Percentiles rank a stretch among this genome's conserved stretches.
Evolutionary conservation across 2,888 invertebrate genomes (phyloP).

Genomic region (Lapara coniferarum): DNA sequence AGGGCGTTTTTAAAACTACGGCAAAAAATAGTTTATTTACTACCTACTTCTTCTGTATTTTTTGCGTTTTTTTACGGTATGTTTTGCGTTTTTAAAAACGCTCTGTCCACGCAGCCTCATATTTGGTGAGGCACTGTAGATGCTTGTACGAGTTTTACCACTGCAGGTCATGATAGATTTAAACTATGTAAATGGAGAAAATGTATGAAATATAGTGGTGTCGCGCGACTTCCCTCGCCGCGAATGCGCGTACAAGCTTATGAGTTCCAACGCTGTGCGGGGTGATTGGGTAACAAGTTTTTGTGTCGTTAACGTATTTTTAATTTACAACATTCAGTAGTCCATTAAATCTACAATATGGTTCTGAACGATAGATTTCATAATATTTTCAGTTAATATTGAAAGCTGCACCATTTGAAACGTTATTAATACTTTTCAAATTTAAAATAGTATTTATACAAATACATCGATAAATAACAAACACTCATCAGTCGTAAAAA

Average conservation of each 20-base stretch:
- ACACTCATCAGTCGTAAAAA: too few species aligned
- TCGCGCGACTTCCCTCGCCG: neutral
- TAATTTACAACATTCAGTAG: too few species aligned
- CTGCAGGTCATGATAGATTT: slow-evolving; percentile 9
- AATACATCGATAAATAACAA: too few species aligned
- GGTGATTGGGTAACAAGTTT: neutral
- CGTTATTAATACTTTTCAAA: too few species aligned
- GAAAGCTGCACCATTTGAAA: neutral
- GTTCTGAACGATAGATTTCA: neutral
- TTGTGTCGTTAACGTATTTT: too few species aligned
- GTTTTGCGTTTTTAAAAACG: neutral
- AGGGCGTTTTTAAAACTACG: neutral
- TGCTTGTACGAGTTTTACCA: slow-evolving; percentile 18
- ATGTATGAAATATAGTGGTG: neutral
- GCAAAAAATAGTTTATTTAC: neutral
- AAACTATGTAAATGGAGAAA: slow-evolving; percentile 17
- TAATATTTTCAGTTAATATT: neutral
- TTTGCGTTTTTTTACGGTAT: neutral
- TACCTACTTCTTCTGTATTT: slow-evolving; percentile 5
- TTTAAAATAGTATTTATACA: too few species aligned
- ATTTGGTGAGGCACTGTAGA: slow-evolving; percentile 22
- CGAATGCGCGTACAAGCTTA: neutral
- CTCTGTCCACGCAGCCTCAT: neutral
- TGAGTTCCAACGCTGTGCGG: neutral
- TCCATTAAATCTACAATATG: too few species aligned